Percentiles rank a stretch among this genome's conserved stretches.
These are phyloP conservation scores for Thermophis baileyi DNA, from an alignment of 2,113 vertebrate genomes.

Conservation along the genomic window DNA sequence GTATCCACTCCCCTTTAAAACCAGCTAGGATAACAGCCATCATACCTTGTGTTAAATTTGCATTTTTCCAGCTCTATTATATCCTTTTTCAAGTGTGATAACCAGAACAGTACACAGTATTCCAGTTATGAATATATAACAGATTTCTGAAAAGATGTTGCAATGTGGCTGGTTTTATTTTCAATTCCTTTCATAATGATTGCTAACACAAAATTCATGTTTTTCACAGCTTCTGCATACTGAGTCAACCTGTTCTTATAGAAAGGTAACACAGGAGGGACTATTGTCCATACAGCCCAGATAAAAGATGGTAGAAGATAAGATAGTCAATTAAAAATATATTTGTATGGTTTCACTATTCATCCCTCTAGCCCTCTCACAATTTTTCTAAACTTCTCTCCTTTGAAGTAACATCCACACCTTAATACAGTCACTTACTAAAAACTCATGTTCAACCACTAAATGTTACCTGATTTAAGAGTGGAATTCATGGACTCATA, in stretches of 20 bases:
- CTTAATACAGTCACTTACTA: constrained; percentile 8
- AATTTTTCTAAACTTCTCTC: not conserved
- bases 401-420: not conserved
- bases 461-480: not conserved
- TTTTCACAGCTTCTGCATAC: not conserved
- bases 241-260: not conserved
- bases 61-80: not conserved
- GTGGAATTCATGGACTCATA: constrained; percentile 11
- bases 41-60: not conserved
- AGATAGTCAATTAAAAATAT: constrained; percentile 12
- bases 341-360: not conserved
- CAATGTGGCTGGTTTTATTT: not conserved
- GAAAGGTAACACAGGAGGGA: not conserved
- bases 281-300: not conserved
- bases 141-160: not conserved
- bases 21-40: not conserved
- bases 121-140: not conserved
- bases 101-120: not conserved
- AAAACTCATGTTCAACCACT: constrained; percentile 6
- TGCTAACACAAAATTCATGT: not conserved
- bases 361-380: not conserved
- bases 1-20: not conserved
- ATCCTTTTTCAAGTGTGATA: not conserved
- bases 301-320: not conserved
- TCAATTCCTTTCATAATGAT: not conserved